Evolutionary conservation across 2,113 vertebrate genomes (phyloP), one percentile per base, ranked within the genome.

Genomic region (Brienomyrus brachyistius): DNA sequence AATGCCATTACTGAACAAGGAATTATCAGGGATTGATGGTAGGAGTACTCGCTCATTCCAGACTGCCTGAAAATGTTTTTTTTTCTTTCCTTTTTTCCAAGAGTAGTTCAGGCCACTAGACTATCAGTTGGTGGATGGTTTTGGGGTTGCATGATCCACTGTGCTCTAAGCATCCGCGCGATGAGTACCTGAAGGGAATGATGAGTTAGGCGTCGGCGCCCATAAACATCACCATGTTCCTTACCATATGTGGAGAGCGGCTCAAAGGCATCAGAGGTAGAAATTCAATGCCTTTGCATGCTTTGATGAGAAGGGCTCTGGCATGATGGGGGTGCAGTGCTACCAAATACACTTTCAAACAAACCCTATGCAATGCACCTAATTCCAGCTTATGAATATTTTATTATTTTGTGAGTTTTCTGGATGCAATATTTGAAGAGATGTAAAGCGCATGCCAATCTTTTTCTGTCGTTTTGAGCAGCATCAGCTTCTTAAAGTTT

Each of bases 151-250:
- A 21, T 4, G 35, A 54, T 54, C 35, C 27, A 86, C 50, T 35
- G 50, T 23, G 2, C 8, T 15, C 13, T 90, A 99, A 99, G 95
- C 99, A 99, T 95, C 98, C 98, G 10, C 98, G 98, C 0, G 98
- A 99, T 0, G 98, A 99, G 90, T 99, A 99, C 94, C 94, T 99
- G 92, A 98, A 99, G 92, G 98, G 96, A 13, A 99, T 99, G 98
- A 99, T 99, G 98, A 97, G 96, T 0, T 98, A 99, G 94, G 98
- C 98, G 0, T 98, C 98, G 0, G 98, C 98, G 17, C 98, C 98
- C 93, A 99, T 99, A 93, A 99, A 99, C 95, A 99, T 99, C 95
- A 99, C 98, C 92, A 99, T 99, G 98, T 99, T 99, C 95, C 97
- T 99, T 92, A 99, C 98, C 90, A 99, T 99, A 98, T 99, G 99